Evolutionary conservation across 2,888 invertebrate species (phyloP).

Genomic region (Drosophila subquinaria): DNA sequence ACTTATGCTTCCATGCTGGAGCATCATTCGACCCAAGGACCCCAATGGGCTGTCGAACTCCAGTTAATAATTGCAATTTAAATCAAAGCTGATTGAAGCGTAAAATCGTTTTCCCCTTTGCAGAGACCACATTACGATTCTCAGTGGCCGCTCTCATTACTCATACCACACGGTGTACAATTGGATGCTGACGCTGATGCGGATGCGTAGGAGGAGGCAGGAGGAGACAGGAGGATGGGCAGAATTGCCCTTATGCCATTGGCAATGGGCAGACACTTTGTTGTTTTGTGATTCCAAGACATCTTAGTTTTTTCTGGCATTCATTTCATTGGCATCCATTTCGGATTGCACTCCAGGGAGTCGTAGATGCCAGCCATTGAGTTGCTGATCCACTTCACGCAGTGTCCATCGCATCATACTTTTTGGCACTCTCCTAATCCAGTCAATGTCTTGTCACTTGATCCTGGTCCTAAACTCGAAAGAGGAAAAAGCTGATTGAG

Average conservation of each 20-base stretch:
- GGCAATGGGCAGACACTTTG: conserved; percentile 32
- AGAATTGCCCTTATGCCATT: conserved; percentile 12
- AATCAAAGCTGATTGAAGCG: conserved; percentile 82
- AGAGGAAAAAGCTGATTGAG: conserved; percentile 66
- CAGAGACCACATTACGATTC: conserved; percentile 31
- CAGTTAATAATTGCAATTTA: conserved; percentile 81
- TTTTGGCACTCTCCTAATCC: conserved; percentile 61
- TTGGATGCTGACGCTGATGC: conserved; percentile 35
- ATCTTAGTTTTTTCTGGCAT: conserved; percentile 68
- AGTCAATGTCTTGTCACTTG: conserved; percentile 80
- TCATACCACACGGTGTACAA: conserved; percentile 69
- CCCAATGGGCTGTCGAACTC: conserved; percentile 37
- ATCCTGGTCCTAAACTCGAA: conserved; percentile 49
- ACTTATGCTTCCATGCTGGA: neutral
- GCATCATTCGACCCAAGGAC: conserved; percentile 6
- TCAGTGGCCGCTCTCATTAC: conserved; percentile 67
- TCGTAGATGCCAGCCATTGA: conserved; percentile 61
- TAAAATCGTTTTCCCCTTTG: conserved; percentile 69
- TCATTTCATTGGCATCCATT: conserved; percentile 80
- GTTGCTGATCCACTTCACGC: conserved; percentile 43
- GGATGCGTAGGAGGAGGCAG: conserved; percentile 2
- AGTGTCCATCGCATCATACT: conserved; percentile 31
- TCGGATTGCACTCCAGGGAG: conserved; percentile 83
- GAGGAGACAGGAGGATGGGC: neutral
- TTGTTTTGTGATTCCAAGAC: conserved; percentile 43